Percentiles rank a stretch among this genome's conserved stretches.
Conservation (phyloP, 1,140 invertebrate genomes). For the Campoletis sonorensis region DNA sequence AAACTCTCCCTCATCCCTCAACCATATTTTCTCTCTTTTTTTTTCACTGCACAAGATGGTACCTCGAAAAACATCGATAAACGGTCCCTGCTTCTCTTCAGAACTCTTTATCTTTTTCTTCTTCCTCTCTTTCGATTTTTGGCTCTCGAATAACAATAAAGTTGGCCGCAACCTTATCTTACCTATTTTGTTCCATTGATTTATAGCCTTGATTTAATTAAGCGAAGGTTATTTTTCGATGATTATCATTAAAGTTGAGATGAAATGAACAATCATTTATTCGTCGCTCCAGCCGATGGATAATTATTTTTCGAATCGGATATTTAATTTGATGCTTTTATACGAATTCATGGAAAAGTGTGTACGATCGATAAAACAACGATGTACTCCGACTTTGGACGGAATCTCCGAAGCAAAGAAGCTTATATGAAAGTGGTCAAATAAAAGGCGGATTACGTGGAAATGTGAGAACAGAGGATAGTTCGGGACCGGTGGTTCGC, state of each 20-base stretch:
- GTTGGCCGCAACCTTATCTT: not conserved
- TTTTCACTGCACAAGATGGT: not conserved
- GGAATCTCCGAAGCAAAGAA: not conserved
- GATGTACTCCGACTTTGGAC: not conserved
- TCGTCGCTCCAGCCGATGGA: no score
- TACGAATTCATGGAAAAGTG: not conserved
- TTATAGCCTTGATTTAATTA: not conserved
- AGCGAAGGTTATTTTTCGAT: not conserved
- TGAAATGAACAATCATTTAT: no score
- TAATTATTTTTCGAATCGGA: no score
- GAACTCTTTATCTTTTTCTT: not conserved
- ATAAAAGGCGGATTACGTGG: not conserved
- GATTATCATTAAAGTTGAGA: not conserved
- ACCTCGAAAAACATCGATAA: conserved; percentile 31
- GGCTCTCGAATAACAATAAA: not conserved
- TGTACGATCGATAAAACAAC: not conserved
- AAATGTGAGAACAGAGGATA: not conserved
- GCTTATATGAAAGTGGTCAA: not conserved
- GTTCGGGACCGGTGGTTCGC: not conserved
- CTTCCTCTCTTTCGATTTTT: conserved; percentile 2
- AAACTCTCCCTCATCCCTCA: not conserved
- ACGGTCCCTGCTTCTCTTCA: not conserved
- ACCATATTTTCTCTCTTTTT: conserved; percentile 3
- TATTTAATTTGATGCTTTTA: no score
- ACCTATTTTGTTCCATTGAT: not conserved